phyloP scores from a whole-genome alignment of 2,113 vertebrate genomes.

The Neofelis nebulosa region DNA sequence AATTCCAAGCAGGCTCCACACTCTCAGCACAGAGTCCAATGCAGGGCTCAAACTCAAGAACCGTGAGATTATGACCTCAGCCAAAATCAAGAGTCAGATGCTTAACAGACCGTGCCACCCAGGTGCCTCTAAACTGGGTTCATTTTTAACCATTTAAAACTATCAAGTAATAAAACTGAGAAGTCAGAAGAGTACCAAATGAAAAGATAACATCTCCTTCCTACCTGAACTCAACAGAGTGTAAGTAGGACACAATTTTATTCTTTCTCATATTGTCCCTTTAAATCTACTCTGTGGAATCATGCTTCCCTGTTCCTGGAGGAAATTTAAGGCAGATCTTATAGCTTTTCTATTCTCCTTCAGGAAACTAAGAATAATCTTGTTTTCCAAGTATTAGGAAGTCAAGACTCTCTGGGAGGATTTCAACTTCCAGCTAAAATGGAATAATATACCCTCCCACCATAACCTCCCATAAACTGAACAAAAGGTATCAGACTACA shows the following conservation, averaged over 20 bases:
- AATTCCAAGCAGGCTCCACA: too few relatives aligned
- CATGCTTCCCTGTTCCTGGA: neutral
- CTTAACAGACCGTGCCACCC: too few relatives aligned
- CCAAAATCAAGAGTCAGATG: too few relatives aligned
- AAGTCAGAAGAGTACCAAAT: neutral
- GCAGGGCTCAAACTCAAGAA: too few relatives aligned
- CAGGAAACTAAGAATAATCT: neutral
- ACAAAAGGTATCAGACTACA: neutral
- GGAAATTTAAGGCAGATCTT: neutral
- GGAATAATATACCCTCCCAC: neutral
- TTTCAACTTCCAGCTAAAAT: neutral
- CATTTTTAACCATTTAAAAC: neutral
- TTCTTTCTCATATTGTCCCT: neutral
- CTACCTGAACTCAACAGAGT: neutral
- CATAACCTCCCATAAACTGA: neutral
- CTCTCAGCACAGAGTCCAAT: too few relatives aligned
- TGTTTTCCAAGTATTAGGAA: neutral
- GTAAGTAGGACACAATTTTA: neutral
- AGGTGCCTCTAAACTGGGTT: too few relatives aligned
- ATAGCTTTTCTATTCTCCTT: neutral
- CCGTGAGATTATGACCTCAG: too few relatives aligned
- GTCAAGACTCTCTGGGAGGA: neutral
- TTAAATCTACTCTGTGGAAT: neutral
- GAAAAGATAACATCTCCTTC: neutral
- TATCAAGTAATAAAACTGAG: neutral